Conservation (phyloP, 37 sponge, comb jelly and placozoan species). For the Ianthella basta region DNA sequence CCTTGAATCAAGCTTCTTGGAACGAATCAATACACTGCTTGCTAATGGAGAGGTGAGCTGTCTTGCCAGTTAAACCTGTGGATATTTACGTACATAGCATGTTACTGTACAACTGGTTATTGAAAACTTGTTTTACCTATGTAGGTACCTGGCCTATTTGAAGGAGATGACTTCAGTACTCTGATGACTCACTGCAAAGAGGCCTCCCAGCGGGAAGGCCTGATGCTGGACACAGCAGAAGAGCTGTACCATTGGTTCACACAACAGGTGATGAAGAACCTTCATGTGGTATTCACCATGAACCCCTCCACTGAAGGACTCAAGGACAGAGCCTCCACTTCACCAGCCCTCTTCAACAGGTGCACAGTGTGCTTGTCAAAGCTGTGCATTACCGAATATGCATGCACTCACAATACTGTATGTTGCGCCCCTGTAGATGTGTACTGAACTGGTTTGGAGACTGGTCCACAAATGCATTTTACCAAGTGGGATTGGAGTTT, state of each 20-base stretch:
- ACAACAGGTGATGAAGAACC: conserved; percentile 89
- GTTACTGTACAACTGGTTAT: too few species aligned
- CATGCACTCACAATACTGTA: not conserved
- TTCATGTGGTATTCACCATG: conserved; percentile 99
- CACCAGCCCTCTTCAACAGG: conserved; percentile 98
- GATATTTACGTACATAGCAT: too few species aligned
- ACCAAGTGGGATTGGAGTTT: conserved; percentile 95
- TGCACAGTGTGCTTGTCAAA: not conserved
- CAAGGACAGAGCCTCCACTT: conserved; percentile 95
- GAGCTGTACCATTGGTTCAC: conserved; percentile 99
- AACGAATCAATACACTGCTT: conserved; percentile 96
- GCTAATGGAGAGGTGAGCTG: conserved; percentile 95
- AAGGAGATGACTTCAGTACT: conserved; percentile 94
- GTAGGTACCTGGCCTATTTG: conserved; percentile 96
- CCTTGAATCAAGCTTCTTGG: conserved; percentile 93
- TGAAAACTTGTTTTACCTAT: too few species aligned
- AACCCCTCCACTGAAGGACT: conserved; percentile 97
- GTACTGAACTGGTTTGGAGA: conserved; percentile 99
- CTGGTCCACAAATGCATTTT: conserved; percentile 94
- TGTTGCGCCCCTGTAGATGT: conserved; percentile 53
- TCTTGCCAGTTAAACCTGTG: too few species aligned
- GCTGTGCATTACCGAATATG: not conserved
- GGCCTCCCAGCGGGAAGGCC: conserved; percentile 92
- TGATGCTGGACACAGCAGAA: conserved; percentile 93
- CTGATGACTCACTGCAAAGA: conserved; percentile 99